Percentiles rank a stretch among this genome's conserved stretches.
Conservation (phyloP, 2,797 vertebrate genomes). For the Manis crassicaudata region DNA sequence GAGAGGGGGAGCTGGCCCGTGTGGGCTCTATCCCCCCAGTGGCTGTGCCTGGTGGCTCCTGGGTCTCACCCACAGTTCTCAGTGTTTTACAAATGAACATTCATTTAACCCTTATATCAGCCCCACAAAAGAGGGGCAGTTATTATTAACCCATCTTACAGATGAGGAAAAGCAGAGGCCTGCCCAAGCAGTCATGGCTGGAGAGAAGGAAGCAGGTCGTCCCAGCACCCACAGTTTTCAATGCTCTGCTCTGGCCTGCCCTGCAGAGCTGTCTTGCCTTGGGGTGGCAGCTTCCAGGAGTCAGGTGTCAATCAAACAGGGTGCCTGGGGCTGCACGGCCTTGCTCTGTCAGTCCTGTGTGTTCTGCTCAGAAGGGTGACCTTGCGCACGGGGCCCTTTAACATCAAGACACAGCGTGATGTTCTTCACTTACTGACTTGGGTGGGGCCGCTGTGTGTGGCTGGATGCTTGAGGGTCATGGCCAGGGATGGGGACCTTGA, state of each 20-base stretch:
- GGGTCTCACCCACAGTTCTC: not conserved
- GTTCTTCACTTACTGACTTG: not conserved
- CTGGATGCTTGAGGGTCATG: not conserved
- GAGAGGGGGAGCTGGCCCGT: not conserved
- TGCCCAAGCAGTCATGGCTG: not conserved
- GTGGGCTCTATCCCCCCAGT: no score
- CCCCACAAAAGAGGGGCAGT: not conserved
- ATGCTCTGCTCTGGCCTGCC: not conserved
- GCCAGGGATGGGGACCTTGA: not conserved
- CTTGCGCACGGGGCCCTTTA: not conserved
- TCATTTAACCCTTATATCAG: not conserved
- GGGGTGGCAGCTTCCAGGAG: not conserved
- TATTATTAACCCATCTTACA: not conserved
- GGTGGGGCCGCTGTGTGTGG: not conserved
- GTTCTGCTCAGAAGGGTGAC: not conserved
- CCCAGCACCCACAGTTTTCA: not conserved
- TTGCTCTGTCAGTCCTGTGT: not conserved
- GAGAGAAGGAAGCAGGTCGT: not conserved
- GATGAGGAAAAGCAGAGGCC: not conserved
- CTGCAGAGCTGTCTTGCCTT: not conserved
- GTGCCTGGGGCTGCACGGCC: no score
- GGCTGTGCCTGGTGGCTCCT: accelerated
- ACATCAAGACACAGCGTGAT: no score
- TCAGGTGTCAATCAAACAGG: not conserved
- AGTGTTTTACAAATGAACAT: not conserved